Percentiles rank a stretch among this genome's conserved stretches.
These are phyloP conservation scores for Ormyrus rosae DNA, from an alignment of 2,888 invertebrate genomes.

Conservation along the genomic window DNA sequence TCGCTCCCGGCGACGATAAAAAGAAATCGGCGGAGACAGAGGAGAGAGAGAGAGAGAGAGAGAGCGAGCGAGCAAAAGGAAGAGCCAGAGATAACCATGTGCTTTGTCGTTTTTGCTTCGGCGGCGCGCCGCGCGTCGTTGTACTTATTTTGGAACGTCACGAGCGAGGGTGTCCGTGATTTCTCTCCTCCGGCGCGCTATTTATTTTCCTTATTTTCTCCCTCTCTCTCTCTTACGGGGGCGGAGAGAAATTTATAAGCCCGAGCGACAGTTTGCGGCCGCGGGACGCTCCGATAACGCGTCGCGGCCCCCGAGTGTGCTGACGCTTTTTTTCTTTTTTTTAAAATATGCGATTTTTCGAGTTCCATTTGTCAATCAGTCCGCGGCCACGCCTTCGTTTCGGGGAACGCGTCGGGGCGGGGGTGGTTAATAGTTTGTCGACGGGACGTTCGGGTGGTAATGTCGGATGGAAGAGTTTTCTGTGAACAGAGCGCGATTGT, in stretches of 20 bases:
- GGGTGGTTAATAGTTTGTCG: too few relatives aligned
- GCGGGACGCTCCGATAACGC: conserved; percentile 58
- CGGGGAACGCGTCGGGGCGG: too few relatives aligned
- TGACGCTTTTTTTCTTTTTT: conserved; percentile 54
- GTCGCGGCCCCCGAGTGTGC: conserved; percentile 43
- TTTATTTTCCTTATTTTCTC: conserved; percentile 55
- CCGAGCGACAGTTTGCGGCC: conserved; percentile 42
- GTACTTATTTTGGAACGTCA: conserved; percentile 52
- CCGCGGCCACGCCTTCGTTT: too few relatives aligned
- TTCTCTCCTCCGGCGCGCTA: conserved; percentile 49
- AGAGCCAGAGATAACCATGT: conserved; percentile 32
- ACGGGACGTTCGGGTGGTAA: too few relatives aligned
- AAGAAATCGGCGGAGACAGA: conserved; percentile 46
- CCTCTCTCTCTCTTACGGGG: conserved; percentile 30
- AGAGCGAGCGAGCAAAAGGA: conserved; percentile 16
- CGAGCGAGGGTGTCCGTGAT: conserved; percentile 51
- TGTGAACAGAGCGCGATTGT: conserved; percentile 2
- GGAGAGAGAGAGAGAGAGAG: conserved; percentile 13
- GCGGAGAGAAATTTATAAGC: conserved; percentile 30
- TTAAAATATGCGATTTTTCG: conserved; percentile 21
- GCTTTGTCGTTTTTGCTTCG: conserved; percentile 42
- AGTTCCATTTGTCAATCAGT: neutral
- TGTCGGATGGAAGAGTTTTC: too few relatives aligned
- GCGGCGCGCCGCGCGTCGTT: conserved; percentile 11
- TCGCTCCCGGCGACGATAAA: neutral